These are phyloP conservation scores for Alviniconcha strummeri DNA, from an alignment of 2,888 invertebrate genomes.

Conservation along the genomic window DNA sequence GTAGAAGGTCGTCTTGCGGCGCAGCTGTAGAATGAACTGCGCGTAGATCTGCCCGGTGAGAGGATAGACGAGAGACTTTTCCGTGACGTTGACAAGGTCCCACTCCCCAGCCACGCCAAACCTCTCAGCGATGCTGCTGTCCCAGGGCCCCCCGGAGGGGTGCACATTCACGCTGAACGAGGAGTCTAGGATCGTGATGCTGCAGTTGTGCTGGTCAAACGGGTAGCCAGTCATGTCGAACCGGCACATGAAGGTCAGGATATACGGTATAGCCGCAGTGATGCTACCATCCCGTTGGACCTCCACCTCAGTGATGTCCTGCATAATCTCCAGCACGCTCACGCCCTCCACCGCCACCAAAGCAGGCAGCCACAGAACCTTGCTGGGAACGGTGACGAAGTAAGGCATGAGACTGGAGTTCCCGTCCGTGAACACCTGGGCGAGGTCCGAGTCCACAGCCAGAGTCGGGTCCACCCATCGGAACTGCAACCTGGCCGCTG, in stretches of 20 bases:
- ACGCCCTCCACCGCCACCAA: not conserved
- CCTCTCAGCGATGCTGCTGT: not conserved
- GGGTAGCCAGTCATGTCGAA: conserved; percentile 8
- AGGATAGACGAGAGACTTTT: not conserved
- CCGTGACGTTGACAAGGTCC: not conserved
- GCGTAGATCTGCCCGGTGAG: not conserved
- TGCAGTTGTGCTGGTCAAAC: conserved; percentile 6
- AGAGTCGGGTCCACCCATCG: not conserved
- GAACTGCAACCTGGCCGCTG: not conserved
- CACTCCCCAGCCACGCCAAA: conserved; percentile 7
- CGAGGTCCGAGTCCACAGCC: not conserved
- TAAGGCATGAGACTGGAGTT: not conserved
- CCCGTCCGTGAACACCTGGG: not conserved
- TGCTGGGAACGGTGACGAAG: not conserved
- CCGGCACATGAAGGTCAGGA: not conserved
- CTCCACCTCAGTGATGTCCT: not conserved
- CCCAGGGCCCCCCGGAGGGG: not conserved
- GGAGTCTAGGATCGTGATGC: not conserved
- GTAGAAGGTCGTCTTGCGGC: conserved; percentile 18
- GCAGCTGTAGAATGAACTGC: not conserved
- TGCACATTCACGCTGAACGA: not conserved
- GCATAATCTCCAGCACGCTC: not conserved
- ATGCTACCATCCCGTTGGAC: not conserved
- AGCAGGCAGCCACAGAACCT: not conserved
- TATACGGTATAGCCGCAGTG: not conserved